Base-by-base conservation (phyloP, 1,140 invertebrate genomes). In the Gonioctena quinquepunctata region DNA sequence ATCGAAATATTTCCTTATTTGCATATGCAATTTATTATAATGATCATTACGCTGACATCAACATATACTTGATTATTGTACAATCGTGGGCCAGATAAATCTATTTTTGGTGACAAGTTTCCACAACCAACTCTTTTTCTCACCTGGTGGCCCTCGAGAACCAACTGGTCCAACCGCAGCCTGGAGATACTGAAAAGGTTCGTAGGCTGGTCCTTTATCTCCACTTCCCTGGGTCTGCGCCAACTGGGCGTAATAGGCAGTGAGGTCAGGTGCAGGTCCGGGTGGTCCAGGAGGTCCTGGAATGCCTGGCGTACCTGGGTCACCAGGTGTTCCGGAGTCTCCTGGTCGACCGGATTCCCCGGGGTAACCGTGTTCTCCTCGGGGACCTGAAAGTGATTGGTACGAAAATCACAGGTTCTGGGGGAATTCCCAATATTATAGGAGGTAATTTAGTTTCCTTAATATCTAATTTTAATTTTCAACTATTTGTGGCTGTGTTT, bases 111-210 rank as follows among this genome's bases (percentile, higher is more conserved):
- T n/a, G n/a, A n/a, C n/a, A n/a, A 42, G 33, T 42, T 42, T 42
- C 16, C 33, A 42, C 2, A n/a, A n/a, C 1, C 16, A n/a, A n/a
- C n/a, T n/a, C n/a, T 1, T 21, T 54, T 21, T 2, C 52, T 19
- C 54, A 66, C 63, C 63, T 79, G 89, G 86, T 64, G 89, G 84
- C 72, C 92, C 93, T 82, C 91, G 84, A 2, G 90, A 87, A 52
- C 93, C 92, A 5, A 90, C 85, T 18, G 90, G 88, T 11, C 93
- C 93, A 13, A 92, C 89, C 83, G 92, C 89, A 19, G 92, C 90
- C 83, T 93, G 93, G 77, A 94, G 84, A 79, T 92, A 94, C 67
- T 90, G 86, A 78, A 91, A 92, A 2, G 90, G 88, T 73, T 91
- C 90, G 67, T 79, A 81, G 6, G 82, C 83, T 2, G 91, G 91